Evolutionary conservation across 23 tunicate genomes (phyloP), one percentile per base, ranked within the genome.

Genomic region (Aplidium turbinatum): DNA sequence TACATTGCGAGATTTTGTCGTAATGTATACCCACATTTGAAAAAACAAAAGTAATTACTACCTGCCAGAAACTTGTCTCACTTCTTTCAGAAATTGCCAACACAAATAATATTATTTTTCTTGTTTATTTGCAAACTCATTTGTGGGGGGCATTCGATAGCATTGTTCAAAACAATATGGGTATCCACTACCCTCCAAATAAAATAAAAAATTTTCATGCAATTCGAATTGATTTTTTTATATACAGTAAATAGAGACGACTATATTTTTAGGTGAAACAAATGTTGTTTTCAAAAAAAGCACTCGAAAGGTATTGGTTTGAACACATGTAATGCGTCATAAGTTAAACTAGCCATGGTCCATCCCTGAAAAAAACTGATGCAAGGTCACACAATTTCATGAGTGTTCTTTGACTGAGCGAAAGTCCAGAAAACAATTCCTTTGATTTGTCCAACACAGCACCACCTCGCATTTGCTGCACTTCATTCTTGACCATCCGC

Each of bases 341-440:
- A n/a, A n/a, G n/a, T n/a, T n/a, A n/a, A n/a, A n/a, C n/a, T n/a
- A n/a, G n/a, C n/a, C n/a, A n/a, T n/a, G n/a, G n/a, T n/a, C n/a
- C n/a, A n/a, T n/a, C n/a, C n/a, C n/a, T n/a, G n/a, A n/a, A n/a
- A n/a, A n/a, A n/a, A n/a, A n/a, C n/a, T n/a, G n/a, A n/a, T n/a
- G n/a, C n/a, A n/a, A n/a, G n/a, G n/a, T n/a, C n/a, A n/a, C n/a
- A n/a, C n/a, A n/a, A n/a, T n/a, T n/a, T n/a, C n/a, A n/a, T n/a
- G n/a, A n/a, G n/a, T n/a, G n/a, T n/a, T n/a, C n/a, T n/a, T n/a
- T n/a, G n/a, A n/a, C n/a, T n/a, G 68, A 28, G 68, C 31, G 68
- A 60, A 60, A 60, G n/a, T 60, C 68, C 68, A 60, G 68, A 30
- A 60, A 60, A 20, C 35, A 29, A 25, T 60, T 60, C n/a, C n/a